phyloP scores from a whole-genome alignment of 2,888 invertebrate species.

The Ochlodes sylvanus region DNA sequence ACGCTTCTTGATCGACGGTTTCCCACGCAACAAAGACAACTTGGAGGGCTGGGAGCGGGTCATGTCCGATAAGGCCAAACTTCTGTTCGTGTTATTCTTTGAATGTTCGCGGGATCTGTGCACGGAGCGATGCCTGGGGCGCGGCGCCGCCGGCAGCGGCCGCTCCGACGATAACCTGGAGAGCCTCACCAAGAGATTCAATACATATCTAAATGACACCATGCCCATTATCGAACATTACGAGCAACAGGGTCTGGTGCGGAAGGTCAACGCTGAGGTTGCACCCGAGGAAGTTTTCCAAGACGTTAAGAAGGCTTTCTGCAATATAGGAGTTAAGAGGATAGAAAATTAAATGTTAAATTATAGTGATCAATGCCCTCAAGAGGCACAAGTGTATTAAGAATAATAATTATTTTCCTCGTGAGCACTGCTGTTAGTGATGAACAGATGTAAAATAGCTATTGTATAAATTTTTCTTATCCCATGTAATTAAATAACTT shows the following conservation, averaged over 20 bases:
- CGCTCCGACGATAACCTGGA: constrained; percentile 97
- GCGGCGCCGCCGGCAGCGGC: constrained; percentile 96
- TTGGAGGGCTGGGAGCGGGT: constrained; percentile 95
- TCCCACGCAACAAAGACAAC: constrained; percentile 98
- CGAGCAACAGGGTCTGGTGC: constrained; percentile 88
- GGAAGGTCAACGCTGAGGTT: constrained; percentile 89
- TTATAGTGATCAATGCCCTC: constrained; percentile 5
- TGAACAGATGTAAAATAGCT: constrained; percentile 25
- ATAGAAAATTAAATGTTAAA: constrained; percentile 57
- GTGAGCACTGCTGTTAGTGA: constrained; percentile 17
- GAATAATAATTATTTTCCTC: constrained; percentile 26
- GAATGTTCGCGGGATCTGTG: constrained; percentile 95
- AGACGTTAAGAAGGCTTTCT: constrained; percentile 82
- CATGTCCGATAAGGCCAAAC: constrained; percentile 93
- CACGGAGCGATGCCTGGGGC: constrained; percentile 92
- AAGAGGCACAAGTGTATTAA: constrained; percentile 13
- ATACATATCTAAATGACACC: constrained; percentile 93
- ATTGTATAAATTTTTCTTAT: constrained; percentile 27
- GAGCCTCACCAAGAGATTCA: constrained; percentile 93
- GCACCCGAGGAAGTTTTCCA: constrained; percentile 88
- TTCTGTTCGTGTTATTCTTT: constrained; percentile 96
- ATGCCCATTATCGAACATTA: constrained; percentile 96
- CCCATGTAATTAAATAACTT: constrained; percentile 25
- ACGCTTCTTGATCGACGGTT: constrained; percentile 98
- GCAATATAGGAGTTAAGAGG: constrained; percentile 61